Evolutionary conservation across 2,797 vertebrate genomes (phyloP).

Genomic region (Psittacula echo): DNA sequence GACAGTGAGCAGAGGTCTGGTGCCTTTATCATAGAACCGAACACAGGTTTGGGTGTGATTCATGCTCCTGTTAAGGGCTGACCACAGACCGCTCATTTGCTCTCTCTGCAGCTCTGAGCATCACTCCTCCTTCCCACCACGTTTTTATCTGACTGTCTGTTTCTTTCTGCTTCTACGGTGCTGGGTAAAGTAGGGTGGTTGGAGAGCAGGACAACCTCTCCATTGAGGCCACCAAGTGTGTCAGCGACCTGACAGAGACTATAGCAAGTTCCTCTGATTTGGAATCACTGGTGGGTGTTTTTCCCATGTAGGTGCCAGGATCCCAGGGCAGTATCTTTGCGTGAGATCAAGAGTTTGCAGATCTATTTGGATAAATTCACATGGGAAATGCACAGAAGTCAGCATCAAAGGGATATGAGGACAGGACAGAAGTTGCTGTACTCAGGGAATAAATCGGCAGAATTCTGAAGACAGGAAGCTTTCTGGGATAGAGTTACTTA

Average conservation of each 20-base stretch:
- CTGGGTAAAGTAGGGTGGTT: background rate
- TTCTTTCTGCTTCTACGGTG: background rate
- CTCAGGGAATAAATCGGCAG: background rate
- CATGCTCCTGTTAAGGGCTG: background rate
- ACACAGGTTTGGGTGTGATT: background rate
- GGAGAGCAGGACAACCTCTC: background rate
- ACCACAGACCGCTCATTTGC: background rate
- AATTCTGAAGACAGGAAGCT: background rate
- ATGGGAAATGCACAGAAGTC: background rate
- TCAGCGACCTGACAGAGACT: background rate
- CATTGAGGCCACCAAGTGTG: background rate
- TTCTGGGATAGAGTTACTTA: background rate
- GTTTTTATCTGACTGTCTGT: background rate
- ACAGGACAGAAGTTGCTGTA: background rate
- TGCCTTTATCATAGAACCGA: background rate
- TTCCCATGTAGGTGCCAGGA: background rate
- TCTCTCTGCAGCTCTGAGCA: background rate
- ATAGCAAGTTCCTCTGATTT: background rate
- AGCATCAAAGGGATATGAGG: background rate
- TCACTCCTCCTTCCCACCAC: background rate
- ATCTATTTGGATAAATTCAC: background rate
- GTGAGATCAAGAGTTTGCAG: constrained; percentile 19
- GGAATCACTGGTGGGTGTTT: background rate
- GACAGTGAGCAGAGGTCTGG: background rate
- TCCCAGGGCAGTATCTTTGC: background rate